A percentile compares a stretch with the other conserved stretches of the same genome.
Evolutionary conservation across 2,113 vertebrate genomes (phyloP).

Genomic region (Epinephelus lanceolatus): DNA sequence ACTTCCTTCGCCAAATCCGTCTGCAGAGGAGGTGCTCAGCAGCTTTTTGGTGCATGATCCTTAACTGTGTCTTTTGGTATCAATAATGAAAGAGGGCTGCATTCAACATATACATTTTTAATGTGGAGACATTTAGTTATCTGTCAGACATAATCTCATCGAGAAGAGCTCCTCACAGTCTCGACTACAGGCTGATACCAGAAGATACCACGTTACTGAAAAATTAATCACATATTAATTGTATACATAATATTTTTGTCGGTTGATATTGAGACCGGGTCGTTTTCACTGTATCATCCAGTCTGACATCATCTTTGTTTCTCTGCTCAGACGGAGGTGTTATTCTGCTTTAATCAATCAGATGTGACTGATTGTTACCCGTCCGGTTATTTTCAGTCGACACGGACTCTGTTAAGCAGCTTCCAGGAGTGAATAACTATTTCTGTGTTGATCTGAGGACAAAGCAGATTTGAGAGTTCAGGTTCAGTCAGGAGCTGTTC

Average conservation of each 20-base stretch:
- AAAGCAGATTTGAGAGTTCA: background rate
- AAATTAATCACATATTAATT: background rate
- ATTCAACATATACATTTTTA: constrained; percentile 50
- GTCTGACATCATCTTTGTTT: background rate
- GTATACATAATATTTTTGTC: background rate
- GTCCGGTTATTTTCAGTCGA: background rate
- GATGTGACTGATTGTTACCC: background rate
- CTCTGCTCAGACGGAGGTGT: background rate
- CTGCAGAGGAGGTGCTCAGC: background rate
- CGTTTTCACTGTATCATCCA: background rate
- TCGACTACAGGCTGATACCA: background rate
- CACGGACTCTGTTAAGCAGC: background rate
- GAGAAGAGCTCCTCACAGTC: background rate
- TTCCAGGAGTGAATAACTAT: background rate
- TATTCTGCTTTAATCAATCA: background rate
- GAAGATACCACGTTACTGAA: background rate
- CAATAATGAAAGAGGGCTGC: constrained; percentile 53
- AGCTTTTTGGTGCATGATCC: constrained; percentile 17
- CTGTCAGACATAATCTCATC: constrained; percentile 30
- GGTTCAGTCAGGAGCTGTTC: background rate
- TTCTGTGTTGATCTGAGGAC: background rate
- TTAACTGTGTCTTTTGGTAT: constrained; percentile 37
- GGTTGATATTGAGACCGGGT: background rate
- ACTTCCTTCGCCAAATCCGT: background rate
- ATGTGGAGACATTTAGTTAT: constrained; percentile 49